Percentiles rank a stretch among this genome's conserved stretches.
Evolutionary conservation across 2,797 vertebrate species (phyloP).

Genomic region (Bradypodion ventrale): DNA sequence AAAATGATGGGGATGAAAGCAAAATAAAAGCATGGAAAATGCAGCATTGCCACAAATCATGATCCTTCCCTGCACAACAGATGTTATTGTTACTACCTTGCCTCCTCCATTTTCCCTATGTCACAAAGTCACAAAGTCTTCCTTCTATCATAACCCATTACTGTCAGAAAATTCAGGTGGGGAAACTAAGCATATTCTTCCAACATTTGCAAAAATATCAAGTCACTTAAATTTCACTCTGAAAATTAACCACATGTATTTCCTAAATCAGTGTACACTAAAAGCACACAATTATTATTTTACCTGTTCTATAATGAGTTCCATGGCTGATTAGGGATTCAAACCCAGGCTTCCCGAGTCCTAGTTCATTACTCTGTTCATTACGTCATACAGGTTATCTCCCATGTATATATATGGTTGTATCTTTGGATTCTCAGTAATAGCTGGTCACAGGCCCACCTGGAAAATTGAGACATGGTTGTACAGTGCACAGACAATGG

Average conservation of each 20-base stretch:
- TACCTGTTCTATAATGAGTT: too few species aligned
- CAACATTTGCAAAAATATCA: neutral
- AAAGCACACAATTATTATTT: too few species aligned
- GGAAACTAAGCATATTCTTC: neutral
- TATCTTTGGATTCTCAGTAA: neutral
- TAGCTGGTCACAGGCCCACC: neutral
- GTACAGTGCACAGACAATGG: neutral
- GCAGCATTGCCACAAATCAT: neutral
- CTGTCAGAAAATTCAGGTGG: neutral
- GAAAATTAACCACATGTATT: neutral
- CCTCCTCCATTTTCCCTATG: neutral
- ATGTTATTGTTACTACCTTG: neutral
- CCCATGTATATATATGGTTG: neutral
- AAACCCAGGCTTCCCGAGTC: too few species aligned
- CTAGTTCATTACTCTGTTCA: too few species aligned
- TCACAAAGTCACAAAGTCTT: neutral
- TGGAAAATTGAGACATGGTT: neutral
- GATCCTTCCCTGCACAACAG: neutral
- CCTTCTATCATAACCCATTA: neutral
- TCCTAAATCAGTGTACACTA: too few species aligned
- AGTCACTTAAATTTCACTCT: neutral
- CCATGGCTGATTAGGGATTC: too few species aligned
- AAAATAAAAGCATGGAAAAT: neutral
- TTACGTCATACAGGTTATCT: too few species aligned
- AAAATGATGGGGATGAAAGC: constrained; percentile 15